Evolutionary conservation across 1,140 invertebrate species (phyloP), one percentile per base, ranked within the genome.

Genomic region (Dendrolimus punctatus): DNA sequence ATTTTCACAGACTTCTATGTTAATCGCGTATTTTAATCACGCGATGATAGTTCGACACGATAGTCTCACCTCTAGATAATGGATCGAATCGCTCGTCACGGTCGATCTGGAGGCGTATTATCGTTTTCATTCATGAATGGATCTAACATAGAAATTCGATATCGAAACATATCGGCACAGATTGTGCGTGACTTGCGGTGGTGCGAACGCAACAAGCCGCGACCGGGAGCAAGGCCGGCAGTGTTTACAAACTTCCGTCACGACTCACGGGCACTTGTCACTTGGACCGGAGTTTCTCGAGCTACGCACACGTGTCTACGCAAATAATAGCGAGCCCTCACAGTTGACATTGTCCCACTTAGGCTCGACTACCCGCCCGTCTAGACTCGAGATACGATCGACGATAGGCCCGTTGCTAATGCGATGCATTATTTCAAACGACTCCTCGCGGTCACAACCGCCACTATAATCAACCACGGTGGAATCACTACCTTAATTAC

Each of bases 201-300:
- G 53, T 47, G 53, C 61, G 58, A 58, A 54, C 64, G 68, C 61
- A 65, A 55, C 58, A 49, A 58, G 57, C 51, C 53, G 50, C 62
- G 61, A 53, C 57, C 65, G 71, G 81, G 79, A 77, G 71, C 81
- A 79, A 83, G 81, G 81, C 76, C 80, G 78, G 49, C 71, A 56
- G 54, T 85, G 82, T 85, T 85, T 83, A 83, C 80, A 82, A 83
- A 85, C 78, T 83, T 79, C 80, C 80, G 78, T 73, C 74, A 71
- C 72, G 71, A 74, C 65, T 67, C 65, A 65, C 66, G 61, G 61
- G 51, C 76, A 75, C 75, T 79, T 79, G 75, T 83, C 78, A 79
- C 71, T 64, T 59, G 63, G 58, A 63, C 65, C 59, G 65, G 67
- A 62, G 73, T 67, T 73, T 62, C 71, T 76, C 66, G 57, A 39